Percentiles rank a stretch among this genome's conserved stretches.
Conservation (phyloP, 2,797 vertebrate species). For the Ispidina lecontei region DNA sequence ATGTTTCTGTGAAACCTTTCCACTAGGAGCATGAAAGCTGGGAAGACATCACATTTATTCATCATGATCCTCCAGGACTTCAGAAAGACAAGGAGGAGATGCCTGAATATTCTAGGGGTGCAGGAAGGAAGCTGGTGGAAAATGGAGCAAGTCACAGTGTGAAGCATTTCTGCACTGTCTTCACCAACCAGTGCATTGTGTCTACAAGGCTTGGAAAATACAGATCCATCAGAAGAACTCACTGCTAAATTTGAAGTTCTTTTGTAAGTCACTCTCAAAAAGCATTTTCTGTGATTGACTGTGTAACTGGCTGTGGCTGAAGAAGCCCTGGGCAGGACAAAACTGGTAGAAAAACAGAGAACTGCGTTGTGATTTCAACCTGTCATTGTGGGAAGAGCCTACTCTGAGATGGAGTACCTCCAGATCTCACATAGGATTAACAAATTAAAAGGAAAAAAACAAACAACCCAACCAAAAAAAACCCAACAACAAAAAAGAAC, state of each 20-base stretch:
- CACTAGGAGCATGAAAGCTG: background rate
- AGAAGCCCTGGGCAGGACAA: background rate
- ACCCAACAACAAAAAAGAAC: background rate
- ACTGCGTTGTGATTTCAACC: background rate
- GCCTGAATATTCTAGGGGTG: background rate
- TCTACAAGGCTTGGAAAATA: conserved; percentile 30
- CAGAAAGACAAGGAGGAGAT: background rate
- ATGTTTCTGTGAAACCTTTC: background rate
- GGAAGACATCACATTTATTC: background rate
- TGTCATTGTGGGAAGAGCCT: background rate
- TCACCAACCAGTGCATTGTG: conserved; percentile 15
- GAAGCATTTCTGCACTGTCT: conserved; percentile 26
- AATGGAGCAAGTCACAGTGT: conserved; percentile 54
- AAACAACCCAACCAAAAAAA: background rate
- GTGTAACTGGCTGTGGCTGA: background rate
- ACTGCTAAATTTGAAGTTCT: background rate
- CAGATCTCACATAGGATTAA: background rate
- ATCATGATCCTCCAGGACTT: background rate
- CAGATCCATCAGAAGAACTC: background rate
- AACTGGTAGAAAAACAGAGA: background rate
- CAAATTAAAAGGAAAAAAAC: background rate
- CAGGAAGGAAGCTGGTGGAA: background rate
- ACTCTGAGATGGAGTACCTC: background rate
- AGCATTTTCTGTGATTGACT: background rate
- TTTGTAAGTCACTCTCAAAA: background rate